Conservation (phyloP, 2,113 vertebrate genomes). For the Scortum barcoo region DNA sequence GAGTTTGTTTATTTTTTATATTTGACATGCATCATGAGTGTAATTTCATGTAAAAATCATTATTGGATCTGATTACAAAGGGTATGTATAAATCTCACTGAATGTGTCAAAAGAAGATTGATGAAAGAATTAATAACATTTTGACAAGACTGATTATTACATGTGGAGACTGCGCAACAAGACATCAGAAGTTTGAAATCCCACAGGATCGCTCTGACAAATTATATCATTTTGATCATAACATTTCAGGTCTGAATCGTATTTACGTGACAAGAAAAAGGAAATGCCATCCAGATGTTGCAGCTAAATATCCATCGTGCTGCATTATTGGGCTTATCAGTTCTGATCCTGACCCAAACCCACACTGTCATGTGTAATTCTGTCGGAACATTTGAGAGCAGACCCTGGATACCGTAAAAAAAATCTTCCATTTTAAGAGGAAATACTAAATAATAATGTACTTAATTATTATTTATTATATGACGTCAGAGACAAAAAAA, state of each 20-base stretch:
- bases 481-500: not conserved
- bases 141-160: constrained; percentile 41
- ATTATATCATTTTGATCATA: constrained; percentile 36
- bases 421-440: not conserved
- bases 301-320: constrained; percentile 4
- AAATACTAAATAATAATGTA: too few relatives aligned
- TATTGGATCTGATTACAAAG: constrained; percentile 1
- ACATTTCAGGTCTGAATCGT: constrained; percentile 15
- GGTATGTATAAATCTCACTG: constrained; percentile 12
- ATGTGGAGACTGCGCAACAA: not conserved
- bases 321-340: constrained; percentile 7
- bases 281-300: constrained; percentile 20
- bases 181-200: constrained; percentile 41
- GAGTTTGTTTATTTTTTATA: not conserved
- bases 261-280: constrained; percentile 35
- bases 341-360: constrained; percentile 12
- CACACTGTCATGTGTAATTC: constrained; percentile 18
- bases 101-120: constrained; percentile 40
- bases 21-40: not conserved
- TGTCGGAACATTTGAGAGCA: not conserved
- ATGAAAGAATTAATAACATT: constrained; percentile 8
- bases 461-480: not conserved
- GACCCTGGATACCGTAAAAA: not conserved
- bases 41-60: not conserved
- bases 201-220: constrained; percentile 40